Evolutionary conservation across 2,113 vertebrate genomes (phyloP).

Genomic region (Oryzias javanicus): DNA sequence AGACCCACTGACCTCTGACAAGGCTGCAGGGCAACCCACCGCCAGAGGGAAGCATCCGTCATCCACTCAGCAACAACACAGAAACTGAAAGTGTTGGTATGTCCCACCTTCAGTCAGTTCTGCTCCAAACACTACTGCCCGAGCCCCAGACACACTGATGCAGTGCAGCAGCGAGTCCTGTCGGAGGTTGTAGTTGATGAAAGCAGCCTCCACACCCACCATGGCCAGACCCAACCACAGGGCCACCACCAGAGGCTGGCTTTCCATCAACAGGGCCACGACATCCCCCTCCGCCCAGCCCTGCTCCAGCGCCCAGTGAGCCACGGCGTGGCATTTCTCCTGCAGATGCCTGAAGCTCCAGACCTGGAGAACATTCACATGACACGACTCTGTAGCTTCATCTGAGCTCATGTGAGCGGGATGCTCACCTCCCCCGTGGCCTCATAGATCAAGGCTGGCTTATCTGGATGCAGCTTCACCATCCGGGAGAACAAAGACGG

Average conservation of each 20-base stretch:
- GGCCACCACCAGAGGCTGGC: constrained; percentile 78
- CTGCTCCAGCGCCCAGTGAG: constrained; percentile 73
- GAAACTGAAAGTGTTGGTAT: too few species aligned
- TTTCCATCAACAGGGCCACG: constrained; percentile 85
- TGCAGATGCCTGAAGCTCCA: constrained; percentile 84
- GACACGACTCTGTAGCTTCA: not conserved
- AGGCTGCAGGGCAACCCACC: constrained; percentile 33
- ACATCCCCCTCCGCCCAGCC: constrained; percentile 81
- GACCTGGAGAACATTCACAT: constrained; percentile 32
- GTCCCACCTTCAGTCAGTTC: constrained; percentile 52
- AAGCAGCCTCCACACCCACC: constrained; percentile 80
- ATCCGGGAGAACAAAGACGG: constrained; percentile 79
- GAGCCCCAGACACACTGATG: constrained; percentile 75
- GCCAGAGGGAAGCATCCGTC: not conserved
- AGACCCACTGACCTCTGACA: constrained; percentile 77
- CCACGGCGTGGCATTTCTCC: constrained; percentile 79
- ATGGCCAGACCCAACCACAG: constrained; percentile 90
- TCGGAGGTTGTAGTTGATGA: constrained; percentile 85
- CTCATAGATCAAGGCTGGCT: constrained; percentile 82
- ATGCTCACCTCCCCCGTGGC: constrained; percentile 72
- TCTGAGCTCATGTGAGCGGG: not conserved
- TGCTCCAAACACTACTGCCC: constrained; percentile 80
- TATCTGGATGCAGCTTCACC: constrained; percentile 74
- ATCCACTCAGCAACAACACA: too few species aligned
- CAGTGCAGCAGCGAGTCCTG: constrained; percentile 80